These are phyloP conservation scores for Drosophila azteca DNA, from an alignment of 1,140 invertebrate genomes.

Conservation along the genomic window DNA sequence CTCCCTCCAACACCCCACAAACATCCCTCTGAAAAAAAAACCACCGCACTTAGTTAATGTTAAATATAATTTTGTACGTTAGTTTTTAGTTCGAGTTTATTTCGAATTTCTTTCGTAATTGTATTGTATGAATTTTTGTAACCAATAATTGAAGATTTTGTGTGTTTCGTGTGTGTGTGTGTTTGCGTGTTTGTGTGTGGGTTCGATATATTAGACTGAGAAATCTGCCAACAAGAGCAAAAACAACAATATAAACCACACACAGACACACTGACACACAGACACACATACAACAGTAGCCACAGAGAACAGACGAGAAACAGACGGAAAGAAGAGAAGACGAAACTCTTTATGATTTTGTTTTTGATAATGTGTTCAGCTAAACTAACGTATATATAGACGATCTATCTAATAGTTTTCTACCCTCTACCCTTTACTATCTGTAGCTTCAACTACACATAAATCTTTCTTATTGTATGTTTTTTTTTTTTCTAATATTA, in stretches of 20 bases:
- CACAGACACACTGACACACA: conserved; percentile 19
- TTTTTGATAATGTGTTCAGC: conserved; percentile 73
- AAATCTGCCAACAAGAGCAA: conserved; percentile 62
- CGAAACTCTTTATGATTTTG: conserved; percentile 48
- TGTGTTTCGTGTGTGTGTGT: conserved; percentile 11
- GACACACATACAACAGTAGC: conserved; percentile 21
- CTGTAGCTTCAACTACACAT: no score
- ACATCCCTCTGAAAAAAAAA: conserved; percentile 31
- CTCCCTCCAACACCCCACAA: background rate
- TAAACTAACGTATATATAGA: conserved; percentile 77
- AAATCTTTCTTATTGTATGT: background rate
- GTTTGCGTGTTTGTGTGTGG: background rate
- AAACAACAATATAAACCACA: conserved; percentile 14
- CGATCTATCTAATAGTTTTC: conserved; percentile 59
- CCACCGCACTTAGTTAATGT: conserved; percentile 67
- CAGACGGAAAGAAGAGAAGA: background rate
- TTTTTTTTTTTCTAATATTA: conserved; percentile 20
- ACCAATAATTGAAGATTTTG: conserved; percentile 25
- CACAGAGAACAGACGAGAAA: conserved; percentile 1
- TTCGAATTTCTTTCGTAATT: conserved; percentile 34
- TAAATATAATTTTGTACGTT: conserved; percentile 31
- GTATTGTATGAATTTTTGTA: conserved; percentile 18
- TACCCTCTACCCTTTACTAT: background rate
- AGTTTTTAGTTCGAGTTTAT: conserved; percentile 24
- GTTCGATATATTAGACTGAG: conserved; percentile 68